A percentile compares a stretch with the other conserved stretches of the same genome.
Conservation (phyloP, 2,888 invertebrate genomes). For the Oasisia sp. region DNA sequence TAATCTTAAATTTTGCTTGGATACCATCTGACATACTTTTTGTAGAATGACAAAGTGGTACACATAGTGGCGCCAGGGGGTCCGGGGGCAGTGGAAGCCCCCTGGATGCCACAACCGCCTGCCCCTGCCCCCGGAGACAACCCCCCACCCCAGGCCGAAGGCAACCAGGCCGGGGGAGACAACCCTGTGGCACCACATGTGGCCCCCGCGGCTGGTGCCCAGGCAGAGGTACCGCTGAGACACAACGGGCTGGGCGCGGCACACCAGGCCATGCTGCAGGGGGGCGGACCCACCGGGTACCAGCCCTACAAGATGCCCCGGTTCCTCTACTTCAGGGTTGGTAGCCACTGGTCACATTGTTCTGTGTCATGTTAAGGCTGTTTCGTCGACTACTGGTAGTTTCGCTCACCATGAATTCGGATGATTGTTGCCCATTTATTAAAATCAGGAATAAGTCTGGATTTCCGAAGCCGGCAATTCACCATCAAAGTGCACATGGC, state of each 20-base stretch:
- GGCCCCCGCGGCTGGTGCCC: constrained; percentile 37
- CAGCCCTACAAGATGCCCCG: constrained; percentile 90
- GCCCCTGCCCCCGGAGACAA: background rate
- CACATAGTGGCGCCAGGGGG: constrained; percentile 25
- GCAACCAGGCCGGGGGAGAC: constrained; percentile 31
- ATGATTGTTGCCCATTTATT: too few species aligned
- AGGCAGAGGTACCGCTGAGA: background rate
- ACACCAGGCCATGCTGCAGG: constrained; percentile 87
- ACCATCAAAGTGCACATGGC: too few species aligned
- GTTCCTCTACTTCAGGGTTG: constrained; percentile 76
- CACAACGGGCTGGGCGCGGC: constrained; percentile 76
- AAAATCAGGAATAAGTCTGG: too few species aligned
- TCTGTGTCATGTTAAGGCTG: too few species aligned
- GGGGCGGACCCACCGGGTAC: constrained; percentile 80
- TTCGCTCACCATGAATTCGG: too few species aligned
- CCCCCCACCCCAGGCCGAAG: constrained; percentile 25
- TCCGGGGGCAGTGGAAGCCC: constrained; percentile 21
- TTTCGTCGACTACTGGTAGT: too few species aligned
- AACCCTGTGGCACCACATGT: constrained; percentile 48
- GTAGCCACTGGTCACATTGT: constrained; percentile 25
- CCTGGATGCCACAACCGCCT: background rate
- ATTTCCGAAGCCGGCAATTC: too few species aligned
- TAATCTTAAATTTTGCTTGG: too few species aligned
- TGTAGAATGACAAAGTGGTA: background rate
- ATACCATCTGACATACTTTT: background rate